These are phyloP conservation scores for Geothlypis trichas DNA, from an alignment of 2,113 vertebrate species.

Conservation along the genomic window DNA sequence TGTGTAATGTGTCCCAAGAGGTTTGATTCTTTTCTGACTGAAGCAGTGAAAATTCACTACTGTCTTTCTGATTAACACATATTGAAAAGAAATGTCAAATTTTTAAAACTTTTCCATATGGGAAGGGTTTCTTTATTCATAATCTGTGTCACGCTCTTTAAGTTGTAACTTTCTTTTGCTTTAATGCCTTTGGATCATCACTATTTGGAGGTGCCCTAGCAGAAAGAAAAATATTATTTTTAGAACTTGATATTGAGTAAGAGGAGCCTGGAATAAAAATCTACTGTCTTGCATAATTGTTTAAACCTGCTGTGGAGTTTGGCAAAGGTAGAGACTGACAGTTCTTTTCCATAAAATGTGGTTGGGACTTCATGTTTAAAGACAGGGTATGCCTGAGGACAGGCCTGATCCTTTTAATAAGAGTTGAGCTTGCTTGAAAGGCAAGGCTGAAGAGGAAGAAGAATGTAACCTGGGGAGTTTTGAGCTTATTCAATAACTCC, in stretches of 20 bases:
- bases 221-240: slow-evolving; percentile 53
- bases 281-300: background rate
- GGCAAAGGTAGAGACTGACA: background rate
- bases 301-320: background rate
- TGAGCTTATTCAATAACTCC: background rate
- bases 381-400: background rate
- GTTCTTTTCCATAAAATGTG: background rate
- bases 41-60: slow-evolving; percentile 21
- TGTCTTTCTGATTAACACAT: background rate
- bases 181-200: slow-evolving; percentile 6
- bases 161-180: slow-evolving; percentile 1
- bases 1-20: background rate
- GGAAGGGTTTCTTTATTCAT: background rate
- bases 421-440: background rate
- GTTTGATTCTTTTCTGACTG: slow-evolving; percentile 8
- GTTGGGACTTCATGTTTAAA: slow-evolving; percentile 3
- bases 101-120: background rate
- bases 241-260: background rate
- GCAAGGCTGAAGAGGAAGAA: background rate
- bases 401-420: background rate
- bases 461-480: background rate
- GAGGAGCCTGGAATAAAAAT: slow-evolving; percentile 1
- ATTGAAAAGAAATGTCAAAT: slow-evolving; percentile 29
- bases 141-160: background rate
- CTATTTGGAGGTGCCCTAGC: slow-evolving; percentile 4